phyloP scores from a whole-genome alignment of 30 jellyfish, hydroid and myxozoan genomes.

The Clytia hemisphaerica region DNA sequence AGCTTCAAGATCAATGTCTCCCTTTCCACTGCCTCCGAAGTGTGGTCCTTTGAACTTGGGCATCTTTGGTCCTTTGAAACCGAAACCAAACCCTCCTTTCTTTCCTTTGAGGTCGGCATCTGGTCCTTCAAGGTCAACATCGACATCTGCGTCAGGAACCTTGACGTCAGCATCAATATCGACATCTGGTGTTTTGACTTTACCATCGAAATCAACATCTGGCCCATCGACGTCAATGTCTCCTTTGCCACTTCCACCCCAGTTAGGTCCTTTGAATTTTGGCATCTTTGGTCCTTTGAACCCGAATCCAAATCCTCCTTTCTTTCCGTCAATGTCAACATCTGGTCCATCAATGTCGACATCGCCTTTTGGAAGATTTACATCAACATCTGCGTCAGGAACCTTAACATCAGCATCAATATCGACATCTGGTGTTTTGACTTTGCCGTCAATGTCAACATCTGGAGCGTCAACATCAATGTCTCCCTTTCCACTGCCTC shows the following conservation, averaged over 20 bases:
- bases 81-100: slow-evolving; percentile 29
- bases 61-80: slow-evolving; percentile 12
- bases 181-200: no score
- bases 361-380: slow-evolving; percentile 5
- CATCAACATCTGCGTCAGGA: no score
- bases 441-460: slow-evolving; percentile 26
- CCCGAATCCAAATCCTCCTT: no score
- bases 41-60: slow-evolving; percentile 5
- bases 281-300: no score
- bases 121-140: slow-evolving; percentile 1
- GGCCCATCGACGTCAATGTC: background rate
- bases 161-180: background rate
- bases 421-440: no score
- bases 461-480: slow-evolving; percentile 22
- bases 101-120: background rate
- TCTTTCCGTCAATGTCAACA: no score
- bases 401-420: slow-evolving; percentile 19
- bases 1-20: background rate
- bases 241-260: background rate
- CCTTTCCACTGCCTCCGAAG: slow-evolving; percentile 17
- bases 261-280: no score
- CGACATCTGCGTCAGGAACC: slow-evolving; percentile 21
- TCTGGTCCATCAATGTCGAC: slow-evolving; percentile 27
- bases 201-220: no score
- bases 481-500: slow-evolving; percentile 33